A percentile compares a stretch with the other conserved stretches of the same genome.
phyloP scores from a whole-genome alignment of 2,888 invertebrate genomes.

The Alitta virens region DNA sequence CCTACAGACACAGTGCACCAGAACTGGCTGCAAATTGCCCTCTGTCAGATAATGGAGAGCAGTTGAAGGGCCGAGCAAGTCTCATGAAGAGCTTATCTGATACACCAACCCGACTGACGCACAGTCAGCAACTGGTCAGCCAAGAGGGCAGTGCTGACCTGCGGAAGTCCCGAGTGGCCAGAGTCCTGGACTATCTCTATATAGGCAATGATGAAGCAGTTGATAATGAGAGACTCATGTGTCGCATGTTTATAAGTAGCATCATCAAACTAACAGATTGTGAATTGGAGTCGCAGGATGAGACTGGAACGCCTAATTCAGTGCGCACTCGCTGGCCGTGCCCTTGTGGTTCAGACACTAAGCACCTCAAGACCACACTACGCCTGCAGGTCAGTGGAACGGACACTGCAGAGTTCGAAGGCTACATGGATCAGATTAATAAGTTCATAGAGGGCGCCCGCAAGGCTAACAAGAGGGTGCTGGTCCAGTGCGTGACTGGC shows the following conservation, averaged over 20 bases:
- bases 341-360: slow-evolving; percentile 36
- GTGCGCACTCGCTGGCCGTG: slow-evolving; percentile 41
- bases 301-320: slow-evolving; percentile 31
- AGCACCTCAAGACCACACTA: slow-evolving; percentile 61
- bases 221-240: slow-evolving; percentile 56
- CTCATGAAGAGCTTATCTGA: slow-evolving; percentile 1
- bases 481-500: slow-evolving; percentile 45
- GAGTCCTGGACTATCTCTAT: slow-evolving; percentile 49
- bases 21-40: not conserved
- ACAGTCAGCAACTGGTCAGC: not conserved
- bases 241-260: slow-evolving; percentile 56
- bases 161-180: slow-evolving; percentile 1
- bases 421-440: slow-evolving; percentile 47
- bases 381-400: slow-evolving; percentile 65
- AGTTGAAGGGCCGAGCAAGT: not conserved
- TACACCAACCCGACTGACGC: not conserved
- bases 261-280: slow-evolving; percentile 57
- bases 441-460: slow-evolving; percentile 47
- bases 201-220: slow-evolving; percentile 57
- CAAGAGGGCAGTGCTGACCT: not conserved
- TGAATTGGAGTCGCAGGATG: not conserved
- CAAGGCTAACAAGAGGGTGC: slow-evolving; percentile 36
- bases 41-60: not conserved
- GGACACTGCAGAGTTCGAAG: slow-evolving; percentile 56
- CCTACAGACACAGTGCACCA: slow-evolving; percentile 14